Conservation (phyloP, 1,140 invertebrate genomes). For the Drosophila tsacasi region DNA sequence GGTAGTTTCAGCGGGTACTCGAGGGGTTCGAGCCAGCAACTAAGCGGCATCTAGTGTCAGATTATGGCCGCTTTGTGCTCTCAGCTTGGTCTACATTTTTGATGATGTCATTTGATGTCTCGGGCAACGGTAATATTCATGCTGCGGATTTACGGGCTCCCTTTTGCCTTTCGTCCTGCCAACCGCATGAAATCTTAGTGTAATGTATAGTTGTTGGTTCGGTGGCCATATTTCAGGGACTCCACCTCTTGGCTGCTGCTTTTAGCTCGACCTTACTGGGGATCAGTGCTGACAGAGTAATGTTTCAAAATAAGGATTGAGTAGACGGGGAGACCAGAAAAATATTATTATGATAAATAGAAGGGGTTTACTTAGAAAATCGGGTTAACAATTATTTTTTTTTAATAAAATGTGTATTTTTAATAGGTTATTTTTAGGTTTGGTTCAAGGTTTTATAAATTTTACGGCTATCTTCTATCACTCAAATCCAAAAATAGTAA, state of each 20-base stretch:
- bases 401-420: neutral
- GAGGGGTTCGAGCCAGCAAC: slow-evolving; percentile 41
- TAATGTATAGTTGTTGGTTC: slow-evolving; percentile 34
- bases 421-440: neutral
- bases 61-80: slow-evolving; percentile 79
- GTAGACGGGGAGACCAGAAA: no score
- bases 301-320: neutral
- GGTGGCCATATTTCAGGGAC: slow-evolving; percentile 26
- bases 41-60: slow-evolving; percentile 79
- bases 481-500: neutral
- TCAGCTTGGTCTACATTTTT: slow-evolving; percentile 71
- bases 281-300: neutral
- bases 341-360: no score
- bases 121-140: slow-evolving; percentile 68
- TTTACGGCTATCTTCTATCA: neutral
- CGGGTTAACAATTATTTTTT: no score
- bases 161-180: neutral
- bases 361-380: no score
- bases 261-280: neutral
- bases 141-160: slow-evolving; percentile 63
- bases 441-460: neutral
- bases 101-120: slow-evolving; percentile 80
- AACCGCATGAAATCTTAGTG: slow-evolving; percentile 50
- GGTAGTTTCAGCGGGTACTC: slow-evolving; percentile 11
- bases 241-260: neutral